phyloP scores from a whole-genome alignment of 1,140 invertebrate species.

The Wasmannia auropunctata region DNA sequence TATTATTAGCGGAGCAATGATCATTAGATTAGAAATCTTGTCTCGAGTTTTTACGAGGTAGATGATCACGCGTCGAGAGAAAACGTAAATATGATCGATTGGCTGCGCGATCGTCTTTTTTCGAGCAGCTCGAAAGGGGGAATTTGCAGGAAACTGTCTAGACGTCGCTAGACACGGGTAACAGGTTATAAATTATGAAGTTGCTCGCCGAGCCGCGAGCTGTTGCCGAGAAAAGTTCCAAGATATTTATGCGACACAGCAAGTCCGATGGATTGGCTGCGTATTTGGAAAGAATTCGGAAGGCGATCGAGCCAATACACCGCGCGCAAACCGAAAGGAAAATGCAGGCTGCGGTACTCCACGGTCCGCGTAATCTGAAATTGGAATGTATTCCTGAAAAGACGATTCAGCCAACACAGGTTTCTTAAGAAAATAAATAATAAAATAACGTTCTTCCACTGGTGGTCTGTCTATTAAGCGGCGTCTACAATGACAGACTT shows the following conservation, averaged over 20 bases:
- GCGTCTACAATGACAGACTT: too few species aligned
- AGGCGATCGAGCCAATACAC: neutral
- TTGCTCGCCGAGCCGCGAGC: neutral
- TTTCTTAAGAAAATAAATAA: neutral
- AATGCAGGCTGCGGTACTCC: conserved; percentile 31
- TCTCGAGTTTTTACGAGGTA: neutral
- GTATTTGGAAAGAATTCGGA: conserved; percentile 2
- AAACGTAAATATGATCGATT: conserved; percentile 19
- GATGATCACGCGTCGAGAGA: neutral
- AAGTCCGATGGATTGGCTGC: neutral
- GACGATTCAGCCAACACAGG: conserved; percentile 32
- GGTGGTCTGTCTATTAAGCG: too few species aligned
- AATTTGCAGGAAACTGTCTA: neutral
- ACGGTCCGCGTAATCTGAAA: conserved; percentile 24
- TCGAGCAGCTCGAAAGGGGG: neutral
- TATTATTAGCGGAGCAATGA: neutral
- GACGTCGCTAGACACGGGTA: too few species aligned
- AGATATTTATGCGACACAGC: conserved; percentile 11
- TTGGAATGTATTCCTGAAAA: conserved; percentile 23
- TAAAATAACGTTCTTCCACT: neutral
- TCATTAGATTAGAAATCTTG: conserved; percentile 9
- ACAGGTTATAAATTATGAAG: conserved; percentile 45
- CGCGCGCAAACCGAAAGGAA: conserved; percentile 12
- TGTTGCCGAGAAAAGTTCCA: neutral
- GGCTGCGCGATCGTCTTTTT: conserved; percentile 5